These are phyloP conservation scores for Pseudachorutes palmiensis DNA, from an alignment of 1,140 invertebrate genomes.

Conservation along the genomic window DNA sequence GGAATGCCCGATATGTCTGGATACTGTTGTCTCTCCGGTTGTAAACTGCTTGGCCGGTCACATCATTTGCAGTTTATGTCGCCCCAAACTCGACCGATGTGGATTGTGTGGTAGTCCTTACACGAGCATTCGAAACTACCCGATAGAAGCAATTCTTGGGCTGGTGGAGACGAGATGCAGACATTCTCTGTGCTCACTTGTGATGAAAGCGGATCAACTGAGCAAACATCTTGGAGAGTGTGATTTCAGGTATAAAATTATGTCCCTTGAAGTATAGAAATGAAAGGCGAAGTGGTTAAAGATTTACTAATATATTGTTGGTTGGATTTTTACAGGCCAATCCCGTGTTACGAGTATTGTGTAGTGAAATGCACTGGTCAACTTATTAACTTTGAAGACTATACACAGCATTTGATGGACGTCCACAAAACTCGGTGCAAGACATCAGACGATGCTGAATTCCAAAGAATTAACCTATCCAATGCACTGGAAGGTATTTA, in stretches of 20 bases:
- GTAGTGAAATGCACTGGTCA: neutral
- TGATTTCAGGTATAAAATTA: neutral
- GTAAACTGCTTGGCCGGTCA: neutral
- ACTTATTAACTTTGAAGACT: constrained; percentile 6
- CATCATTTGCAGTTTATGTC: neutral
- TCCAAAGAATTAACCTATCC: neutral
- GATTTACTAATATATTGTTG: neutral
- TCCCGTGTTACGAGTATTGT: neutral
- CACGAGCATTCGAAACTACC: constrained; percentile 10
- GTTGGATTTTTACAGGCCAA: neutral
- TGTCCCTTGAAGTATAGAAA: neutral
- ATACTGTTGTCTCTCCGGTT: constrained; percentile 3
- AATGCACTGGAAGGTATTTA: constrained; percentile 5
- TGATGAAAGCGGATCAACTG: neutral
- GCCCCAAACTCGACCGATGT: neutral
- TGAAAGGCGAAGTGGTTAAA: neutral
- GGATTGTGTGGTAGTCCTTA: neutral
- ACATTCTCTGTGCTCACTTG: neutral
- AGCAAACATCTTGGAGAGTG: neutral
- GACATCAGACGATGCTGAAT: constrained; percentile 5
- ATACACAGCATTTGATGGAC: neutral
- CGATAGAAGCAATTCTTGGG: constrained; percentile 8
- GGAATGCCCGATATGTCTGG: constrained; percentile 7
- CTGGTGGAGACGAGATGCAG: neutral
- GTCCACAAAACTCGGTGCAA: constrained; percentile 8